Base-by-base conservation (phyloP, 2,797 vertebrate species). In the Mionectes olivaceus region DNA sequence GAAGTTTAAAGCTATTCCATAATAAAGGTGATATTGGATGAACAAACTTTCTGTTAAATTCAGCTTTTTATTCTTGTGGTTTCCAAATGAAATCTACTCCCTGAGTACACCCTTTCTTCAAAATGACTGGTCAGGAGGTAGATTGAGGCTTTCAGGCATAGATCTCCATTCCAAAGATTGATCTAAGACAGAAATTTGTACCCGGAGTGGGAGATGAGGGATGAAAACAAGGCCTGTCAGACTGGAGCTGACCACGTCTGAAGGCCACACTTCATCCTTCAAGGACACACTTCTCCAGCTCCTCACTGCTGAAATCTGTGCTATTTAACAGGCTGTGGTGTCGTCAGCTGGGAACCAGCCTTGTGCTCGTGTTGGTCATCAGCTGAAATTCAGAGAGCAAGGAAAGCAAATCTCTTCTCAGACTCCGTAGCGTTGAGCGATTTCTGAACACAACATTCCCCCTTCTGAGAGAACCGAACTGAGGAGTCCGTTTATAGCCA, bases 1-100 rank as follows among this genome's bases (percentile, higher is more conserved):
- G 77, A 80, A 46, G 87, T 95, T 95, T 97, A 93, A 93, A 93
- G 78, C 70, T 82, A 60, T 93, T 85, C 79, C 22, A 21, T 92
- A 91, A 87, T 96, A 87, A 93, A 91, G 64, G 71, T 87, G 92
- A 73, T 77, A 83, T 19, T 86, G 84, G 32, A 85, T 94, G 77
- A 75, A 89, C 88, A 94, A 95, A 87, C 80, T 90, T 95, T 89
- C 49, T 37, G 53, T 60, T 85, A 80, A 82, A 90, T 90, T 94
- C 77, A 91, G 67, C n/a, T 89, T 87, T 95, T 94, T 95, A 95
- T 90, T 93, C 77, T 82, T 90, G 74, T 6, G 67, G 67, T 81
- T 90, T 41, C 79, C 59, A 81, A 14, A 91, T 89, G 55, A 92
- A 90, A 93, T 65, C 63, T 75, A 6, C 13, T 87, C 24, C 37